phyloP scores from a whole-genome alignment of 1,140 invertebrate genomes.

The Pissodes strobi region DNA sequence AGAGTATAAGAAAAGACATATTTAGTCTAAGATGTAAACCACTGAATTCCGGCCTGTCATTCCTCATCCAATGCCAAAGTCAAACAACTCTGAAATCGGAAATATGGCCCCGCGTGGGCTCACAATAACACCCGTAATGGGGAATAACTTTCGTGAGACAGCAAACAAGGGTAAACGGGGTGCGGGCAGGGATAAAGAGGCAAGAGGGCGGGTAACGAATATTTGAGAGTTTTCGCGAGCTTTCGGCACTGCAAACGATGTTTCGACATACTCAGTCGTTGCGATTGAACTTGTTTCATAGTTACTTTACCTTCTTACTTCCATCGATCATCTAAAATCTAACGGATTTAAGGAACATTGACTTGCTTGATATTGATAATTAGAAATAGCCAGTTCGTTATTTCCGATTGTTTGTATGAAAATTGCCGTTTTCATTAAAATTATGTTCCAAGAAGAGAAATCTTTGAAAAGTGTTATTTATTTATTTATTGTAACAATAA shows the following conservation, averaged over 20 bases:
- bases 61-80: slow-evolving; percentile 16
- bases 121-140: slow-evolving; percentile 22
- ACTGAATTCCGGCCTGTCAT: slow-evolving; percentile 15
- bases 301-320: no score
- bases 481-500: no score
- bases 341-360: no score
- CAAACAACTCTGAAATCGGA: slow-evolving; percentile 23
- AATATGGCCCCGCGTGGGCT: slow-evolving; percentile 19
- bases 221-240: slow-evolving; percentile 11
- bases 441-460: no score
- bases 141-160: slow-evolving; percentile 24
- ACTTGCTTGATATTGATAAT: no score
- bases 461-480: no score
- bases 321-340: no score
- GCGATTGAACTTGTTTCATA: not conserved
- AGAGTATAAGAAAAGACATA: no score
- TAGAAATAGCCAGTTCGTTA: not conserved
- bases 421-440: no score
- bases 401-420: not conserved
- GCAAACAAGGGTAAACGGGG: slow-evolving; percentile 20
- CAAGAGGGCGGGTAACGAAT: slow-evolving; percentile 1
- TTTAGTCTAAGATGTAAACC: no score
- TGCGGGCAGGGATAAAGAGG: slow-evolving; percentile 6
- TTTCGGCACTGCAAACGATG: not conserved
- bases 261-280: not conserved